Evolutionary conservation across 2,113 vertebrate species (phyloP).

Genomic region (Eudyptes chrysolophus): DNA sequence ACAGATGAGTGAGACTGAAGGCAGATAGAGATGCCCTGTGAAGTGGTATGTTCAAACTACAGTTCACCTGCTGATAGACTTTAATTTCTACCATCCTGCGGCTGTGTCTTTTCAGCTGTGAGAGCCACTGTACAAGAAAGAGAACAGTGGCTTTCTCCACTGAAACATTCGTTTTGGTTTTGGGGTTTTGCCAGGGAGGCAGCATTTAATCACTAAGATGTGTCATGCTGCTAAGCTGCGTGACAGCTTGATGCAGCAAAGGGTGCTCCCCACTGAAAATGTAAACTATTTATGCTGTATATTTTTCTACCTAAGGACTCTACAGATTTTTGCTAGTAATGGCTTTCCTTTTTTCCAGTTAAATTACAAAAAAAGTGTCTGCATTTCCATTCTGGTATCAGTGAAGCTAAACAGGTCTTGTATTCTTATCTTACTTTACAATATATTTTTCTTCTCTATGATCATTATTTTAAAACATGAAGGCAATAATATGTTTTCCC

Average conservation of each 20-base stretch:
- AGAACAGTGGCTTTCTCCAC: background rate
- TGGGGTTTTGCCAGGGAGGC: background rate
- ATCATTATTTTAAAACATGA: background rate
- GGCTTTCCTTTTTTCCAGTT: background rate
- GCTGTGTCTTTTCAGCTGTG: background rate
- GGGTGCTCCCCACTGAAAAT: slow-evolving; percentile 11
- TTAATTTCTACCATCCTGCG: background rate
- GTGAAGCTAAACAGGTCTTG: background rate
- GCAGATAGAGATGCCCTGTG: background rate
- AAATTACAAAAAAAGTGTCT: background rate
- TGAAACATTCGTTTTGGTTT: background rate
- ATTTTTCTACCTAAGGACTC: background rate
- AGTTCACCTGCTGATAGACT: background rate
- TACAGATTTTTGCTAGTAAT: background rate
- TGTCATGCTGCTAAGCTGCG: slow-evolving; percentile 23
- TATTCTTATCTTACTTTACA: background rate
- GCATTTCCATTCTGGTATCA: background rate
- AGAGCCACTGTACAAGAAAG: background rate
- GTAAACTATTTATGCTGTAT: background rate
- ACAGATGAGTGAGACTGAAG: background rate
- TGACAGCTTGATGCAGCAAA: slow-evolving; percentile 1
- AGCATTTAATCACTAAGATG: slow-evolving; percentile 21
- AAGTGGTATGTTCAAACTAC: background rate
- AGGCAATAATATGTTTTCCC: background rate
- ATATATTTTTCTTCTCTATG: background rate